Evolutionary conservation across 2,888 invertebrate genomes (phyloP).

Genomic region (Monopis laevigella): DNA sequence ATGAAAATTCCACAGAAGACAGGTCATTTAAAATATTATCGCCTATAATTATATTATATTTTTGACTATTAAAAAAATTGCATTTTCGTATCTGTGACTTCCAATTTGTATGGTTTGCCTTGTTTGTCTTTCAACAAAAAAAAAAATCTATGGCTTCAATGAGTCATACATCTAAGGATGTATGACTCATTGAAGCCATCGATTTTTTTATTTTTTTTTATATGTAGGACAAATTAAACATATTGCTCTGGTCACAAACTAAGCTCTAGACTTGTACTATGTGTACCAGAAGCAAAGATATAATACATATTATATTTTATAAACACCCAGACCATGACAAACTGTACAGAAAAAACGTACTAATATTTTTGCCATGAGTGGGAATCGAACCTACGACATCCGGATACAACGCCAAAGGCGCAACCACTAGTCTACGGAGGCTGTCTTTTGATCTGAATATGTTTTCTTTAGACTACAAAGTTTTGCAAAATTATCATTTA

Average conservation of each 20-base stretch:
- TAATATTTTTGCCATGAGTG: no score
- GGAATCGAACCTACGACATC: no score
- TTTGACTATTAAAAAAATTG: not conserved
- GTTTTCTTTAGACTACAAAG: not conserved
- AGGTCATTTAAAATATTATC: not conserved
- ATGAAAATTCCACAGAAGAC: not conserved
- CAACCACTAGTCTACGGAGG: no score
- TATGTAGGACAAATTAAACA: no score
- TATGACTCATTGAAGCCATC: not conserved
- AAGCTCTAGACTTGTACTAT: no score
- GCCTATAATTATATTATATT: not conserved
- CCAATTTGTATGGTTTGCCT: not conserved
- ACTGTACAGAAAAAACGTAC: no score
- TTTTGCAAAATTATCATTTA: not conserved
- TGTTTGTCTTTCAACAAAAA: not conserved
- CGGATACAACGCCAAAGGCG: no score
- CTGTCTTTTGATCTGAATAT: no score
- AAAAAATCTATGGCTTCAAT: not conserved
- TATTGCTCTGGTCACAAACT: no score
- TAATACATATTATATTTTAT: no score
- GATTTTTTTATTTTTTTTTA: not conserved
- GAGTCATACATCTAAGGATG: not conserved
- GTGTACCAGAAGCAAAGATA: no score
- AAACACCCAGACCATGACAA: no score
- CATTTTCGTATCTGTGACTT: not conserved